Conservation (phyloP, 1,140 invertebrate genomes). For the Bilobella aurantiaca region DNA sequence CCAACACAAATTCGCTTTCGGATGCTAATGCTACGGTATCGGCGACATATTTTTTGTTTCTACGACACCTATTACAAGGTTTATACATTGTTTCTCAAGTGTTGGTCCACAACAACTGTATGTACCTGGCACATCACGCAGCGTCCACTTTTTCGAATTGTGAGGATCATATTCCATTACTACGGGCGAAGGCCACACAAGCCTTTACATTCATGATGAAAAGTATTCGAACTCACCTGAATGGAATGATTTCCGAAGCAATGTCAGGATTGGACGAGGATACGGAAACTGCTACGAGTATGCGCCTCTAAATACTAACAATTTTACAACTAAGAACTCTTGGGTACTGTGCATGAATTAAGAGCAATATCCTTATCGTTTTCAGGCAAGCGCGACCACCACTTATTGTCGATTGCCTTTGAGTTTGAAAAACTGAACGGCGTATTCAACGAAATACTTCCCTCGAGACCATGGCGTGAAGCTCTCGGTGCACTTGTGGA, state of each 20-base stretch:
- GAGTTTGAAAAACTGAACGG: constrained; percentile 22
- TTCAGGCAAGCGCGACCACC: background rate
- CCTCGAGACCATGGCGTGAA: constrained; percentile 22
- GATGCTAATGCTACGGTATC: too few relatives aligned
- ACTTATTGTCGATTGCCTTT: constrained; percentile 22
- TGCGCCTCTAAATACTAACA: too few relatives aligned
- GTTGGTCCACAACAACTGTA: constrained; percentile 86
- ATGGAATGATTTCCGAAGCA: constrained; percentile 61
- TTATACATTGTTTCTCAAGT: constrained; percentile 46
- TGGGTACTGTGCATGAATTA: background rate
- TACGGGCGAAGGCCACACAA: constrained; percentile 41
- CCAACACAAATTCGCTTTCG: background rate
- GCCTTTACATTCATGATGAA: constrained; percentile 53
- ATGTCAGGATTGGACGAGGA: constrained; percentile 57
- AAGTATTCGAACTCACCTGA: constrained; percentile 55
- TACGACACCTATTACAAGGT: too few relatives aligned
- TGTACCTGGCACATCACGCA: constrained; percentile 72
- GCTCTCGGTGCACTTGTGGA: constrained; percentile 49
- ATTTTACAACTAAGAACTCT: background rate
- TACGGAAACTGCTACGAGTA: constrained; percentile 57
- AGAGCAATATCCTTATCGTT: constrained; percentile 9
- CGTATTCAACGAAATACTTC: constrained; percentile 24
- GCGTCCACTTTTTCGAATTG: constrained; percentile 50
- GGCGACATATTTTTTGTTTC: too few relatives aligned
- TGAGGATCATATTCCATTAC: constrained; percentile 41